phyloP scores from a whole-genome alignment of 2,113 vertebrate genomes.

The Ciconia boyciana region DNA sequence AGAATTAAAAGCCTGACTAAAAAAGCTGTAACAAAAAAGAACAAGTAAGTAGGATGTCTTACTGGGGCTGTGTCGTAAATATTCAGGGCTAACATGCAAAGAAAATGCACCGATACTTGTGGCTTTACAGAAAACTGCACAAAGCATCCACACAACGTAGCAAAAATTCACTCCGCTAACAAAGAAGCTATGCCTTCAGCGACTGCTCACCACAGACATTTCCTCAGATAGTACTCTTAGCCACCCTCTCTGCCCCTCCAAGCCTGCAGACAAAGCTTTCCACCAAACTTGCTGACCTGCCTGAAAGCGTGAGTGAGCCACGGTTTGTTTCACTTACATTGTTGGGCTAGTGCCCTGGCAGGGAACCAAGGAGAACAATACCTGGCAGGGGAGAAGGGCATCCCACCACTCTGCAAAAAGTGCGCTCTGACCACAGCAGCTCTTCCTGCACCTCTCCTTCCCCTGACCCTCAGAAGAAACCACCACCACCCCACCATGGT shows the following conservation, averaged over 20 bases:
- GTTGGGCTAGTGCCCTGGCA: not conserved
- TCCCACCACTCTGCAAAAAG: not conserved
- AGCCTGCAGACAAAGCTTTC: not conserved
- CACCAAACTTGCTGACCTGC: not conserved
- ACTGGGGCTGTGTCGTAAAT: not conserved
- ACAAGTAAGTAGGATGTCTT: not conserved
- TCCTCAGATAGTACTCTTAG: not conserved
- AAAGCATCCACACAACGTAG: not conserved
- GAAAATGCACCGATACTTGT: not conserved
- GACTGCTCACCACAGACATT: not conserved
- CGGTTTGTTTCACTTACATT: not conserved
- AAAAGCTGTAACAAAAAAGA: not conserved
- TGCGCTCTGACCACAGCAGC: not conserved
- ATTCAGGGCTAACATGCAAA: not conserved
- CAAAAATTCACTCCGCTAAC: not conserved
- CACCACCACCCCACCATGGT: not conserved
- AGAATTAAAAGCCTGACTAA: not conserved
- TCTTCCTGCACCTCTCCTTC: not conserved
- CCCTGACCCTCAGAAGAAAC: not conserved
- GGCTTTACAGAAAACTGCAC: not conserved
- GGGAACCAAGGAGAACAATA: conserved; percentile 30
- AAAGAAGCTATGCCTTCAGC: not conserved
- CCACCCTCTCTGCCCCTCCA: not conserved
- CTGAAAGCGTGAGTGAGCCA: not conserved
- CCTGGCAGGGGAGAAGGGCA: not conserved